A percentile compares a stretch with the other conserved stretches of the same genome.
Evolutionary conservation across 2,888 invertebrate species (phyloP).

Genomic region (Endotricha flammealis): DNA sequence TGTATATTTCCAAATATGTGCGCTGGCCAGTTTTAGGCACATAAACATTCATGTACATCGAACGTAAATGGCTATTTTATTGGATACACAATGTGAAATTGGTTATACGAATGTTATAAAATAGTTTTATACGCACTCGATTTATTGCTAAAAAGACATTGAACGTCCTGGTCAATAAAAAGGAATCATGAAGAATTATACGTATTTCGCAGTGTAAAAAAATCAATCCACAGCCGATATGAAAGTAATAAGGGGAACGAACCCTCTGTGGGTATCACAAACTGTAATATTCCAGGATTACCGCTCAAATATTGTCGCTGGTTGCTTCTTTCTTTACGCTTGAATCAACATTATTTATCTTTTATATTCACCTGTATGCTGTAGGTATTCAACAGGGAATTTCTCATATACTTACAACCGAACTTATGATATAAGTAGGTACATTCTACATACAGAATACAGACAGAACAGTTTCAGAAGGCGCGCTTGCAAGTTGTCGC

Average conservation of each 20-base stretch:
- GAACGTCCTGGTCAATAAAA: too few relatives aligned
- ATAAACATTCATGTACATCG: too few relatives aligned
- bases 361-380: constrained; percentile 50
- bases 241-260: constrained; percentile 46
- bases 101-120: too few relatives aligned
- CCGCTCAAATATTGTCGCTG: constrained; percentile 61
- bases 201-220: constrained; percentile 28
- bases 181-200: constrained; percentile 24
- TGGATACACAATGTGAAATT: too few relatives aligned
- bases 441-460: too few relatives aligned
- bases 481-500: too few relatives aligned
- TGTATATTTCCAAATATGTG: constrained; percentile 30
- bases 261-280: constrained; percentile 44
- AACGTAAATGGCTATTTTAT: too few relatives aligned
- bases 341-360: constrained; percentile 58
- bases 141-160: too few relatives aligned
- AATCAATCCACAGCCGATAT: constrained; percentile 37
- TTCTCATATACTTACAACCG: too few relatives aligned
- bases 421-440: too few relatives aligned
- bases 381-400: constrained; percentile 11
- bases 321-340: constrained; percentile 51
- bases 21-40: not conserved
- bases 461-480: too few relatives aligned
- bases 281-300: constrained; percentile 72
- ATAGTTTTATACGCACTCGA: too few relatives aligned